Evolutionary conservation across 37 sponge, comb jelly and placozoan genomes (phyloP).

Genomic region (Halisarca cf. caerulea): DNA sequence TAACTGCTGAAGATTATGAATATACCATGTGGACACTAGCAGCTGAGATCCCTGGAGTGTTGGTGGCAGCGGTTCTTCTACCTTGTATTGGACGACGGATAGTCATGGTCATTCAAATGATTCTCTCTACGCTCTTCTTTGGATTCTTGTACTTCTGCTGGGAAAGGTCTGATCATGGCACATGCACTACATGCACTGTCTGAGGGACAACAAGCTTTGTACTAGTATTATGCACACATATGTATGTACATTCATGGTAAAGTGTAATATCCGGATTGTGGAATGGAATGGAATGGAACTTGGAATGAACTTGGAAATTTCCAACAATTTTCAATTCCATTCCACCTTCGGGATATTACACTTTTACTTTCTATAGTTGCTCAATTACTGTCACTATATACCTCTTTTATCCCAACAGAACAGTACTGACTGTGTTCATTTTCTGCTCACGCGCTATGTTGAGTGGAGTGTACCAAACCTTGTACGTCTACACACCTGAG

Average conservation of each 20-base stretch:
- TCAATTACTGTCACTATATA: too few relatives aligned
- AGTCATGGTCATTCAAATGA: slow-evolving; percentile 68
- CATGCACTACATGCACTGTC: too few relatives aligned
- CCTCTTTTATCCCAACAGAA: too few relatives aligned
- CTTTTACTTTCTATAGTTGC: too few relatives aligned
- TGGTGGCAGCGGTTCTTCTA: slow-evolving; percentile 63
- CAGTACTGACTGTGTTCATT: slow-evolving; percentile 57
- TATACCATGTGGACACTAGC: slow-evolving; percentile 68
- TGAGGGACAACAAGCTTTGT: too few relatives aligned
- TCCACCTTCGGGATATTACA: too few relatives aligned
- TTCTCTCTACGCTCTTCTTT: slow-evolving; percentile 44
- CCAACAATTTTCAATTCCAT: too few relatives aligned
- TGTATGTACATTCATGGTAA: background rate
- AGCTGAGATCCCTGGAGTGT: slow-evolving; percentile 77
- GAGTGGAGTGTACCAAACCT: slow-evolving; percentile 76
- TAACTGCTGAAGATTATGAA: slow-evolving; percentile 43
- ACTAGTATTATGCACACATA: too few relatives aligned
- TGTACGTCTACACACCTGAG: slow-evolving; percentile 84
- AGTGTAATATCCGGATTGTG: too few relatives aligned
- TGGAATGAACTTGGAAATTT: too few relatives aligned
- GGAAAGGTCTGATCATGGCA: background rate
- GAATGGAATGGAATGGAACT: too few relatives aligned
- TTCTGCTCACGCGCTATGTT: slow-evolving; percentile 59
- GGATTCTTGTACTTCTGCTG: slow-evolving; percentile 71
- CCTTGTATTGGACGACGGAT: slow-evolving; percentile 76